Percentiles rank a stretch among this genome's conserved stretches.
Conservation (phyloP, 2,113 vertebrate species). For the Pardalotus punctatus region DNA sequence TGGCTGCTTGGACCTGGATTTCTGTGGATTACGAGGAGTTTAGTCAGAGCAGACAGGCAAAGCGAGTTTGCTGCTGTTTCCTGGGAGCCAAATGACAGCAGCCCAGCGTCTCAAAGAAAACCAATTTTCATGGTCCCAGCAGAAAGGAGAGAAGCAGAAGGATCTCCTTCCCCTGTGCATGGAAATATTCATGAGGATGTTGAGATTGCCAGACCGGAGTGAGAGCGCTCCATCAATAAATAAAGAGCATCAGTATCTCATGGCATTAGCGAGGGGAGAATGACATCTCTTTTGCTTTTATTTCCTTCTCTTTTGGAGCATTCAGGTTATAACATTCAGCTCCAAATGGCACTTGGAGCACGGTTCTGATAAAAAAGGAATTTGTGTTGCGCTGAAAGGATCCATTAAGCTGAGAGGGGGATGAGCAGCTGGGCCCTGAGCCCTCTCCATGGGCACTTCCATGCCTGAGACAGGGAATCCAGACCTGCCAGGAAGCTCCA, state of each 20-base stretch:
- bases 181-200: slow-evolving; percentile 58
- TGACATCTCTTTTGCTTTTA: slow-evolving; percentile 11
- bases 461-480: fast-evolving
- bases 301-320: slow-evolving; percentile 32
- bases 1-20: background rate
- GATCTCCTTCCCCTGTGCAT: background rate
- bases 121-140: background rate
- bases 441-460: background rate
- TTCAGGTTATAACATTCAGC: background rate
- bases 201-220: background rate
- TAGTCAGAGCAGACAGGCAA: background rate
- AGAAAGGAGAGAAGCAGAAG: background rate
- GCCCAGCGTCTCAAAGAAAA: background rate
- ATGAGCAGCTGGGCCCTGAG: background rate
- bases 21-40: background rate
- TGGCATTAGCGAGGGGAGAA: background rate
- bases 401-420: background rate
- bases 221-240: slow-evolving; percentile 48
- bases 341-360: background rate
- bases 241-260: background rate
- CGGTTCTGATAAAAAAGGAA: background rate
- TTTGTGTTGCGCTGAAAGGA: background rate
- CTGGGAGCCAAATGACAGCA: background rate
- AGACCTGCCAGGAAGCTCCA: background rate
- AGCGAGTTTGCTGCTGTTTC: background rate